phyloP scores from a whole-genome alignment of 2,797 vertebrate genomes.

The Ara ararauna region DNA sequence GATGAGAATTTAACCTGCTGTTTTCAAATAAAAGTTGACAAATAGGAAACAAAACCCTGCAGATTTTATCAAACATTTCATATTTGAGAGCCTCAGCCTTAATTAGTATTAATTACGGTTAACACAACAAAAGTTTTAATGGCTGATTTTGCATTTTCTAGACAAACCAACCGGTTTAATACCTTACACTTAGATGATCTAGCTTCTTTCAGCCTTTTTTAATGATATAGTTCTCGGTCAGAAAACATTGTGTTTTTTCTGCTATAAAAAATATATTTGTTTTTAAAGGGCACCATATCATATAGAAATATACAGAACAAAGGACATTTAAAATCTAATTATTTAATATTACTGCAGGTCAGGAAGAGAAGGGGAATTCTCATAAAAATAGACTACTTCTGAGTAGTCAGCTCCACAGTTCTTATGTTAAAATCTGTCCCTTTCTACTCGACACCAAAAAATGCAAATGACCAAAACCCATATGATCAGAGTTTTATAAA shows the following conservation, averaged over 20 bases:
- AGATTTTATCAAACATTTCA: conserved; percentile 71
- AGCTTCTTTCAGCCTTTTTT: neutral
- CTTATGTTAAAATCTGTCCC: neutral
- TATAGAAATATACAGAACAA: neutral
- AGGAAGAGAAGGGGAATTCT: neutral
- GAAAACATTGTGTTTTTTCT: neutral
- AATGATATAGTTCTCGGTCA: conserved; percentile 11
- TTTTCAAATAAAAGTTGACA: conserved; percentile 82
- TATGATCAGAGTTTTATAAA: neutral
- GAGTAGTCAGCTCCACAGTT: neutral
- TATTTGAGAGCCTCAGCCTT: conserved; percentile 67
- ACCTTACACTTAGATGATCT: conserved; percentile 27
- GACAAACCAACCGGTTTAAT: conserved; percentile 55
- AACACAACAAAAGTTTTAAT: conserved; percentile 57
- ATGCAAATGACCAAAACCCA: neutral
- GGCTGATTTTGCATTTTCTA: conserved; percentile 61
- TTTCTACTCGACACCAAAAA: neutral
- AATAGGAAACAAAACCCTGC: conserved; percentile 77
- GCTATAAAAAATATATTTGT: conserved; percentile 38
- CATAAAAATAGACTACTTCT: neutral
- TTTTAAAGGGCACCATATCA: neutral
- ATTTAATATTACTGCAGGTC: neutral
- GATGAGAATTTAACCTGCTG: conserved; percentile 79
- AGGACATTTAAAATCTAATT: conserved; percentile 31
- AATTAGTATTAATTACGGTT: conserved; percentile 81